Evolutionary conservation across 2,888 invertebrate genomes (phyloP), one percentile per base, ranked within the genome.

Genomic region (Scotopteryx bipunctaria): DNA sequence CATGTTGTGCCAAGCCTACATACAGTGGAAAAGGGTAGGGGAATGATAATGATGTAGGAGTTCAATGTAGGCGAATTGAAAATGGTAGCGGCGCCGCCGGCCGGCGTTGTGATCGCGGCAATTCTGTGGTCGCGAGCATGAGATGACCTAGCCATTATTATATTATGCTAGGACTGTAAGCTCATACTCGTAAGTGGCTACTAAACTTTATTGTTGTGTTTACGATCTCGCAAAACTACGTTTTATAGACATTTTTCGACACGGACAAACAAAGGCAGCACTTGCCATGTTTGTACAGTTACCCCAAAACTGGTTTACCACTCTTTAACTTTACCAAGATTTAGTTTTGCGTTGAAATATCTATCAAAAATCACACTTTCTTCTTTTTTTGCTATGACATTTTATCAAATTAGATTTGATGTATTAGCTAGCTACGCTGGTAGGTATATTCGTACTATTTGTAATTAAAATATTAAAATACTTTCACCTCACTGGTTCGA

Each of bases 141-240:
- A 14, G n/a, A 19, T 54, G 35, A 4, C 6, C 29, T 40, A 40
- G 53, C 54, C 40, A 16, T 6, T 15, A 6, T 13, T 16, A 29
- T 31, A 8, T 3, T 36, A 57, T 58, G 62, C 61, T 61, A 43
- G 47, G 55, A 59, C 67, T 64, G 40, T 62, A 66, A n/a, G 54
- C 72, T 76, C 78, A 78, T 81, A 69, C 62, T 66, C 63, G 67
- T 73, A 80, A 84, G 83, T 81, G 81, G 78, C 75, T 71, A 81
- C 82, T 83, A 83, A 85, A 83, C 74, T 83, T 83, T 83, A 85
- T 83, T 81, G 77, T 81, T 72, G 76, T 81, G 83, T 84, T 85
- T 84, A 85, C 78, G 81, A 79, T 64, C 70, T 62, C 62, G 54
- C 61, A 66, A 66, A 72, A 73, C 73, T 76, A 73, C 72, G 55